Evolutionary conservation across 2,797 vertebrate species (phyloP), one percentile per base, ranked within the genome.

Genomic region (Neosalanx taihuensis): DNA sequence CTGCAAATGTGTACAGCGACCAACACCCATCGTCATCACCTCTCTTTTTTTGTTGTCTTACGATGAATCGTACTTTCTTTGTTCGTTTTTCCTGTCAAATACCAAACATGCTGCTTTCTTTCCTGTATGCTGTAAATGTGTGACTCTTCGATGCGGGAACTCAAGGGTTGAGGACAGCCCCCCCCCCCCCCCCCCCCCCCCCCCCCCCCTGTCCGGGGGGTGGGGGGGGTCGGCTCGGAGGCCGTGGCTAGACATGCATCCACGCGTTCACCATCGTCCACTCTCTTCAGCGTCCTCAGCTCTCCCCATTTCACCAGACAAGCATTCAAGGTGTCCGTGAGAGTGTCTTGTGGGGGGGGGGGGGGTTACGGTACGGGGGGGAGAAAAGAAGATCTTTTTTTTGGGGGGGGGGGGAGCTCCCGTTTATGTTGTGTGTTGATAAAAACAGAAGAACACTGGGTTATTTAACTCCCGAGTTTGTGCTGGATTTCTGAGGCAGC

Each of bases 71-170:
- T 41, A 60, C 70, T 78, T 62, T 72, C 64, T 64, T 60, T 56
- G 46, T 66, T 60, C 51, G 37, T 58, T 69, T 69, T 84, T 85
- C 82, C 78, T 84, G 86, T 90, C 81, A 57, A 87, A 91, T 72
- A 91, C 90, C 89, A 91, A 91, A 92, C 90, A 89, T 93, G 91
- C 91, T 93, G 91, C 92, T 93, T 91, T 91, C 84, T 89, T 86
- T 90, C 64, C 76, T 90, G 88, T 88, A 84, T 88, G 90, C 88
- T 89, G 88, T 90, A 87, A 70, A n/a, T n/a, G 73, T 88, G 85
- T 86, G 86, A 88, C 85, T 87, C 72, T 81, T 69, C 77, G 80
- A 64, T 73, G 76, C 78, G 80, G 84, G 76, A 83, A 79, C 57
- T 67, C 76, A 83, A 71, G 62, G 75, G 83, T 69, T 76, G 46